A percentile compares a stretch with the other conserved stretches of the same genome.
phyloP scores from a whole-genome alignment of 2,888 invertebrate genomes.

The Habrosyne pyritoides region DNA sequence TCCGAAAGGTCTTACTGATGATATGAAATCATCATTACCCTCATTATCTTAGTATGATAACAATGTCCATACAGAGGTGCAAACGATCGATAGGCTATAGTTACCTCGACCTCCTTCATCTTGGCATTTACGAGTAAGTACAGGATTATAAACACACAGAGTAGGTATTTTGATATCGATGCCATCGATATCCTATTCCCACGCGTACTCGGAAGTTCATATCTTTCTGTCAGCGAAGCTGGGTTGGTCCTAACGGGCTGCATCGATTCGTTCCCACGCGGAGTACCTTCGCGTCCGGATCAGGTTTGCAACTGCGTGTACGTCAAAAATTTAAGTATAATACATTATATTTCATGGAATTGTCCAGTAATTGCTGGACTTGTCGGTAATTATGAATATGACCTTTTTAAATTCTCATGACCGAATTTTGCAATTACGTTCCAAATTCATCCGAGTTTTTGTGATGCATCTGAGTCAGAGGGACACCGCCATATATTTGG shows the following conservation, averaged over 20 bases:
- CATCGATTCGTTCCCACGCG: conserved; percentile 34
- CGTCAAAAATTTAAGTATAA: not conserved
- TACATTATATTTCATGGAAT: not conserved
- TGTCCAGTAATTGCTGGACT: not conserved
- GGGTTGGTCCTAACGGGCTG: conserved; percentile 23
- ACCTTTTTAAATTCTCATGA: not conserved
- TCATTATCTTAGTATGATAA: not conserved
- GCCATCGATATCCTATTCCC: conserved; percentile 56
- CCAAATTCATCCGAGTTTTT: conserved; percentile 1
- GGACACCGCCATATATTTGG: not conserved
- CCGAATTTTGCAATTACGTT: not conserved
- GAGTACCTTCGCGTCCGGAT: not conserved
- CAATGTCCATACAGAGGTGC: not conserved
- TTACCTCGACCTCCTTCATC: conserved; percentile 4
- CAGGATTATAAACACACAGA: conserved; percentile 25
- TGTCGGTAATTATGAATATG: not conserved
- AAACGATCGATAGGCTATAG: not conserved
- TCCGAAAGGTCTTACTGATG: conserved; percentile 6
- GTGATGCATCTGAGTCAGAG: not conserved
- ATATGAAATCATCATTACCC: conserved; percentile 3
- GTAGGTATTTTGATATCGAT: conserved; percentile 29
- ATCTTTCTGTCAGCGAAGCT: conserved; percentile 44
- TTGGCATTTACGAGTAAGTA: conserved; percentile 16
- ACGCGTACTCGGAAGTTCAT: conserved; percentile 58
- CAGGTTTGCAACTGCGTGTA: not conserved